Evolutionary conservation across 2,888 invertebrate genomes (phyloP).

Genomic region (Arge pagana): DNA sequence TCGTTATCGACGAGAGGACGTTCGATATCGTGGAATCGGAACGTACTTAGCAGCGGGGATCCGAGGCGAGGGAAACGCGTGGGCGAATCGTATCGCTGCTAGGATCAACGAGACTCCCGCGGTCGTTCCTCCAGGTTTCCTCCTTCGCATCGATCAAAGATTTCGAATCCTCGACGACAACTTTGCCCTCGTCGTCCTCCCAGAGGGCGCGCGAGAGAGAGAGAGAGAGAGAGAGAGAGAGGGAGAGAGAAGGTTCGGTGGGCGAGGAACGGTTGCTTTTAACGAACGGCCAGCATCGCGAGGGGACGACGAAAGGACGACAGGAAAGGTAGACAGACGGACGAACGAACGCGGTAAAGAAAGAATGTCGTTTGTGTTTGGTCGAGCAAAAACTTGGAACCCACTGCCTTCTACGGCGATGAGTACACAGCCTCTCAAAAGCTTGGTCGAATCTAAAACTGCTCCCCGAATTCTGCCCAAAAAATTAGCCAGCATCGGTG

Average conservation of each 20-base stretch:
- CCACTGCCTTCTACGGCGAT: slow-evolving; percentile 16
- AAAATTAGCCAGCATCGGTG: too few relatives aligned
- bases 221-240: slow-evolving; percentile 15
- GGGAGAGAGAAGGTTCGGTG: slow-evolving; percentile 1
- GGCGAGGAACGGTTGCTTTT: not conserved
- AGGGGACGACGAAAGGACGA: too few relatives aligned
- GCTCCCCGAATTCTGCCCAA: too few relatives aligned
- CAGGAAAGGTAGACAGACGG: slow-evolving; percentile 14
- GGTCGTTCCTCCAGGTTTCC: slow-evolving; percentile 29
- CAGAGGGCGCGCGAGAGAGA: slow-evolving; percentile 21
- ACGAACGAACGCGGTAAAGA: slow-evolving; percentile 33
- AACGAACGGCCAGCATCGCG: too few relatives aligned
- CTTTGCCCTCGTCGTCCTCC: too few relatives aligned
- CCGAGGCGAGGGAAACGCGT: too few relatives aligned
- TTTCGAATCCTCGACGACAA: slow-evolving; percentile 18
- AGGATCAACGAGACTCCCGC: too few relatives aligned
- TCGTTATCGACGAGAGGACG: too few relatives aligned
- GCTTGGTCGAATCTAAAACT: slow-evolving; percentile 7
- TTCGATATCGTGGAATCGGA: too few relatives aligned
- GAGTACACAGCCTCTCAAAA: slow-evolving; percentile 17
- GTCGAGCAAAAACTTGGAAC: slow-evolving; percentile 23
- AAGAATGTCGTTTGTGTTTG: slow-evolving; percentile 43
- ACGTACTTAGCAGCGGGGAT: too few relatives aligned
- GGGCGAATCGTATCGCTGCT: too few relatives aligned
- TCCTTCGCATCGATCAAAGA: not conserved